Base-by-base conservation (phyloP, 2,888 invertebrate genomes). In the Creontiades dilutus region DNA sequence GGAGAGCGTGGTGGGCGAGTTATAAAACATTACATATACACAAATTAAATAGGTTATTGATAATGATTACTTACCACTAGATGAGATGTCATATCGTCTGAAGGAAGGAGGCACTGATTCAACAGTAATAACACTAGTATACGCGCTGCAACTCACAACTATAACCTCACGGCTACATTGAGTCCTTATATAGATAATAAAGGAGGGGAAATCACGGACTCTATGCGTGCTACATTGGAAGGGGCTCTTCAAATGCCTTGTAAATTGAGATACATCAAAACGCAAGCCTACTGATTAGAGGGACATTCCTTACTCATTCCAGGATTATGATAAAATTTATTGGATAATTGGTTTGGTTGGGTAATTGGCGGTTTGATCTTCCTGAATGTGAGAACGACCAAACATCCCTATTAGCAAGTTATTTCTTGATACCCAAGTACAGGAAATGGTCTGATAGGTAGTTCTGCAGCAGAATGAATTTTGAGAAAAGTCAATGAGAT, bases 121-220 rank as follows among this genome's bases (percentile, higher is more conserved):
- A 85, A n/a, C 57, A 14, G 28, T 14, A 13, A 11, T 68, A 57
- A 85, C 37, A 27, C 82, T 52, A 13, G 52, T 52, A 80, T 37
- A n/a, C 86, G 48, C 75, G 75, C 37, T 75, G 75, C 86, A 75
- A 75, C 75, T 37, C 75, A 86, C 86, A 86, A 86, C 86, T 86
- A 68, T 86, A 75, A 46, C 75, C 23, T 16, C n/a, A 16, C 28
- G 19, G 75, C 13, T 47, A 16, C 13, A 11, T n/a, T 19, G 23
- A 75, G 75, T 47, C 86, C 86, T 86, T 86, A 86, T 86, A 86
- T 86, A 86, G 68, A 75, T 82, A 82, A 68, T 86, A 85, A 55
- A 75, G 86, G 46, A 86, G 86, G 86, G 86, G 86, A 68, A 86
- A 75, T 86, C 86, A 86, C 86, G 86, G 61, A 47, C 86, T 47